phyloP scores from a whole-genome alignment of 1,140 invertebrate species.

The Paralvinella palmiformis region DNA sequence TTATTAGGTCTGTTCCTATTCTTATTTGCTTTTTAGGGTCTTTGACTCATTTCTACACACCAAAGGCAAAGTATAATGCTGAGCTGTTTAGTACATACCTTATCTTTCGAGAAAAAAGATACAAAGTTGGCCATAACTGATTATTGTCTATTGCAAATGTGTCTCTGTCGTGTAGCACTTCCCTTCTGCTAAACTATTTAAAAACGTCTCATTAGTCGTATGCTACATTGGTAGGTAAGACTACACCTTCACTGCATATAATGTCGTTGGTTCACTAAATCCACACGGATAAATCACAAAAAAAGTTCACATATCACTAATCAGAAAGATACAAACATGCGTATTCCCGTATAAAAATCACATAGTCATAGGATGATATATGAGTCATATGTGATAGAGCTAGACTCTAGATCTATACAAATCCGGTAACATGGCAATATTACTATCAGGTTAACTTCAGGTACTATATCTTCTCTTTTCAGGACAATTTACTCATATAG shows the following conservation, averaged over 20 bases:
- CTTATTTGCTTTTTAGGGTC: not conserved
- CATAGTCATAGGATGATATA: not conserved
- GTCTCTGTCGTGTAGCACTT: not conserved
- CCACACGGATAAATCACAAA: not conserved
- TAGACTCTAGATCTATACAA: not conserved
- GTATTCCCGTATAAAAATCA: not conserved
- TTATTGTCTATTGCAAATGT: not conserved
- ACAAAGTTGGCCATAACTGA: conserved; percentile 4
- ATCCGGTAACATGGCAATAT: not conserved
- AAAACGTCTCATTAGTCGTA: not conserved
- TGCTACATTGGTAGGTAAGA: not conserved
- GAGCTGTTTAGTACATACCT: conserved; percentile 7
- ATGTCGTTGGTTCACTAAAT: not conserved
- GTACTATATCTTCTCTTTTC: no score
- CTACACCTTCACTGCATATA: not conserved
- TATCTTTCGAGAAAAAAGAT: conserved; percentile 4
- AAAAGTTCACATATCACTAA: not conserved
- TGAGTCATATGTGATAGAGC: not conserved
- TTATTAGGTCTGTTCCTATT: not conserved
- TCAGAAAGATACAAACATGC: no score
- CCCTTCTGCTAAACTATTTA: not conserved
- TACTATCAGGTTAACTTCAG: not conserved
- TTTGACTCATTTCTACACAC: not conserved
- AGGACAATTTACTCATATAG: no score
- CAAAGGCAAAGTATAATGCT: not conserved